Base-by-base conservation (phyloP, 2,888 invertebrate species). In the Philereme transversata region DNA sequence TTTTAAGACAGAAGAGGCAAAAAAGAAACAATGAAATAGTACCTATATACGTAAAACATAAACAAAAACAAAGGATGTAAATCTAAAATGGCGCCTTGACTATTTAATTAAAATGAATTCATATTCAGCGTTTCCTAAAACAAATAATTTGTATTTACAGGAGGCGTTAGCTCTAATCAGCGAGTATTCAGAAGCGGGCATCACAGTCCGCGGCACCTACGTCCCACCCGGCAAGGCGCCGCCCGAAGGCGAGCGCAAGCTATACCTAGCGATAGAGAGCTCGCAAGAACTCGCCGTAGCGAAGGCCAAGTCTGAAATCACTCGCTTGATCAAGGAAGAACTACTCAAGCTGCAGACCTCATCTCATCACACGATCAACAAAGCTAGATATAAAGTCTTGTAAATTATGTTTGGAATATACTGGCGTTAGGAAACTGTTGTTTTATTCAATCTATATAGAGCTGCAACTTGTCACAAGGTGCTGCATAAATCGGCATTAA, bases 251-350 rank as follows among this genome's bases (percentile, higher is more conserved):
- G 99, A 99, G 77, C 93, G 99, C 22, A 99, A 99, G 82, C 93
- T 99, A 0, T 99, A 99, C 88, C 93, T 99, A 70, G 99, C 99
- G n/a, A 99, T 99, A 74, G 99, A 99, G 84, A 99, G 99, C 75
- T 98, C 99, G 4, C 98, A 97, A 77, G 99, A 99, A 83, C 93
- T 99, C 67, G 98, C 99, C 1, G 97, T 99, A 8, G 97, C 97
- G 56, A 98, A 98, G 85, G 99, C 99, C 0, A 98, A 98, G 87
- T 97, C 97, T 4, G 99, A 99, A 90, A 99, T 99, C 57, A 98
- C 99, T 0, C 94, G 99, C 36, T 95, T 99, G 57, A 99, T 99
- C 81, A 99, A 99, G 85, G 99, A 99, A 87, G 99, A 99, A 82
- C 93, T 99, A 57, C 94, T 99, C 49, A 97, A 99, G 88, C 91